phyloP scores from a whole-genome alignment of 1,140 invertebrate species.

The Panulirus ornatus region DNA sequence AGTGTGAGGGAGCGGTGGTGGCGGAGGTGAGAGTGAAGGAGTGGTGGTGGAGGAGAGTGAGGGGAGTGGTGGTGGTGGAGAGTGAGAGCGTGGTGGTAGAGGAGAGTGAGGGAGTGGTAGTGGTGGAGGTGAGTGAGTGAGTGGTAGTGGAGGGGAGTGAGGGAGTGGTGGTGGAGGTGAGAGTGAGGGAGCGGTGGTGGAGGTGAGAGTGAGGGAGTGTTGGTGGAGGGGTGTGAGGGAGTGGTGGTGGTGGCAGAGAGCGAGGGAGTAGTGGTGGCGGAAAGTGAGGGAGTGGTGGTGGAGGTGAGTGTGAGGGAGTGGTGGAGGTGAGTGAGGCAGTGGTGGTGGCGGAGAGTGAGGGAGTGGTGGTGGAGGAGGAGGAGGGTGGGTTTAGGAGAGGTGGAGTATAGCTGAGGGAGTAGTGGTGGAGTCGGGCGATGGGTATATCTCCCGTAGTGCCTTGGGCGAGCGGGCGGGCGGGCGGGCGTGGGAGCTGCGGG shows the following conservation, averaged over 20 bases:
- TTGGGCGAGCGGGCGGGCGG: background rate
- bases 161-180: background rate
- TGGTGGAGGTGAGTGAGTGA: background rate
- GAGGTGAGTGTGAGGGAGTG: background rate
- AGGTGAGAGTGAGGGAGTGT: background rate
- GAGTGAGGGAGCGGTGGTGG: background rate
- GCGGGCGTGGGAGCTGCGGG: slow-evolving; percentile 4
- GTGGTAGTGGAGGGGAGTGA: background rate
- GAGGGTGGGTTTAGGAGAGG: background rate
- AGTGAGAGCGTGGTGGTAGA: background rate
- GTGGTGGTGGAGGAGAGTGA: background rate
- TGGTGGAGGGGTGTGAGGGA: no score
- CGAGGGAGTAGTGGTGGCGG: no score
- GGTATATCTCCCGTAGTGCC: background rate
- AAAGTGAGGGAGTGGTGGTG: background rate
- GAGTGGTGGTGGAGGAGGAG: background rate
- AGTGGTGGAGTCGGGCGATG: no score
- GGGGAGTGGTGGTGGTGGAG: background rate
- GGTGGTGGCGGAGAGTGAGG: background rate
- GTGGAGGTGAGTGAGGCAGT: background rate
- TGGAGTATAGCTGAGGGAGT: background rate
- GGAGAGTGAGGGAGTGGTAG: background rate
- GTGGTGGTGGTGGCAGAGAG: no score
- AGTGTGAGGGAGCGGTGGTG: no score
- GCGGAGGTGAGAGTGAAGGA: no score